Evolutionary conservation across 2,797 vertebrate genomes (phyloP).

Genomic region (Labeo calbasu): DNA sequence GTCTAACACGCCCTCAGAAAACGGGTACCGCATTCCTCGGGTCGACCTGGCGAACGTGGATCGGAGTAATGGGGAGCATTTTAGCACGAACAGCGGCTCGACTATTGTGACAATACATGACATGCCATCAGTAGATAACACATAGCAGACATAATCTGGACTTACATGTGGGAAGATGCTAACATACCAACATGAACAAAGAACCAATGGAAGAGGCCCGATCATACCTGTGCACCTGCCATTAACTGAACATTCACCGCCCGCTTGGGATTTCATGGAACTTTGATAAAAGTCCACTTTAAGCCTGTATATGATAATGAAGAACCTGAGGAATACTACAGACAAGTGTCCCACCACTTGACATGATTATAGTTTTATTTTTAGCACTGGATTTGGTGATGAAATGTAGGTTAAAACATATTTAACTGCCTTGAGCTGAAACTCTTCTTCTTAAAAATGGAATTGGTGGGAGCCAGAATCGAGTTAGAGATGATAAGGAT

Average conservation of each 20-base stretch:
- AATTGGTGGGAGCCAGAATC: conserved; percentile 2
- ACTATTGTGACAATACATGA: conserved; percentile 73
- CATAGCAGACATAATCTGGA: conserved; percentile 66
- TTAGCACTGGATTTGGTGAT: conserved; percentile 1
- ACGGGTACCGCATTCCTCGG: conserved; percentile 66
- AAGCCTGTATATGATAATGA: background rate
- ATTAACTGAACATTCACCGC: conserved; percentile 5
- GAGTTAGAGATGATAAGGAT: conserved; percentile 1
- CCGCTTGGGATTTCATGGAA: background rate
- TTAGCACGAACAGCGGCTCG: conserved; percentile 71
- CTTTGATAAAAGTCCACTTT: background rate
- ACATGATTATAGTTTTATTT: conserved; percentile 13
- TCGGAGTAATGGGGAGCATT: conserved; percentile 65
- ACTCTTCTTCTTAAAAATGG: background rate
- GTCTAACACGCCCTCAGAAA: conserved; percentile 52
- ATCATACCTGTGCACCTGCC: background rate
- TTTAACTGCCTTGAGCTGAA: background rate
- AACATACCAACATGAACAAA: conserved; percentile 26
- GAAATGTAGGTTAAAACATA: conserved; percentile 20
- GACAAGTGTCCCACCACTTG: background rate
- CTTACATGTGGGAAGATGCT: background rate
- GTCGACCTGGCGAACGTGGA: conserved; percentile 62
- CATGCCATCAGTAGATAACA: conserved; percentile 65
- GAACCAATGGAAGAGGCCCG: conserved; percentile 7
- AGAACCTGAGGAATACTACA: conserved; percentile 14